Evolutionary conservation across 2,113 vertebrate species (phyloP).

Genomic region (Cynoglossus semilaevis): DNA sequence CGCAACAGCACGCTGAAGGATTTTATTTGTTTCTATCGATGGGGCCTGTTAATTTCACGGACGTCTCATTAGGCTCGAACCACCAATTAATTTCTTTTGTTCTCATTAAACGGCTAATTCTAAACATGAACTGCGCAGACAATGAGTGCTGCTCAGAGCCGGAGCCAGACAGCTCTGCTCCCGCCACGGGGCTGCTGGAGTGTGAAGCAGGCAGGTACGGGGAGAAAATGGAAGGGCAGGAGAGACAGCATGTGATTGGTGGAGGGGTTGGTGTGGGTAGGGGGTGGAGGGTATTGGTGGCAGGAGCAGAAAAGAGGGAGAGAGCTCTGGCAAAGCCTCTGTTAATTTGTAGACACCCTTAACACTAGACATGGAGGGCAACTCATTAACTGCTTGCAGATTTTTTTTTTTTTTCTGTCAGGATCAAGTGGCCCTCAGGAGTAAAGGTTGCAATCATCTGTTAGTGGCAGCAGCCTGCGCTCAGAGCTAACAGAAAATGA

Average conservation of each 20-base stretch:
- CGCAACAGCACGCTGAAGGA: constrained; percentile 83
- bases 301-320: constrained; percentile 36
- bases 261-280: neutral
- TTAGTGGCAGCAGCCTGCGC: constrained; percentile 54
- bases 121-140: constrained; percentile 84
- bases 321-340: constrained; percentile 62
- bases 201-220: constrained; percentile 67
- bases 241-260: constrained; percentile 31
- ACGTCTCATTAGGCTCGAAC: constrained; percentile 97
- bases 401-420: constrained; percentile 44
- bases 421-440: constrained; percentile 55
- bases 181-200: constrained; percentile 55
- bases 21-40: constrained; percentile 94
- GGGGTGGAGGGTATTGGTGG: neutral
- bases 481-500: constrained; percentile 50
- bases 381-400: constrained; percentile 63
- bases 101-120: constrained; percentile 94
- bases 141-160: constrained; percentile 68
- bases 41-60: constrained; percentile 90
- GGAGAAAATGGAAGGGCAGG: constrained; percentile 59
- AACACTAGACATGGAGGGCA: constrained; percentile 56
- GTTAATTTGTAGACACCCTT: constrained; percentile 72
- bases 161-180: constrained; percentile 57
- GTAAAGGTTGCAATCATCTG: constrained; percentile 70
- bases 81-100: constrained; percentile 98